phyloP scores from a whole-genome alignment of 1,140 invertebrate species.

The Sweltsa coloradensis region DNA sequence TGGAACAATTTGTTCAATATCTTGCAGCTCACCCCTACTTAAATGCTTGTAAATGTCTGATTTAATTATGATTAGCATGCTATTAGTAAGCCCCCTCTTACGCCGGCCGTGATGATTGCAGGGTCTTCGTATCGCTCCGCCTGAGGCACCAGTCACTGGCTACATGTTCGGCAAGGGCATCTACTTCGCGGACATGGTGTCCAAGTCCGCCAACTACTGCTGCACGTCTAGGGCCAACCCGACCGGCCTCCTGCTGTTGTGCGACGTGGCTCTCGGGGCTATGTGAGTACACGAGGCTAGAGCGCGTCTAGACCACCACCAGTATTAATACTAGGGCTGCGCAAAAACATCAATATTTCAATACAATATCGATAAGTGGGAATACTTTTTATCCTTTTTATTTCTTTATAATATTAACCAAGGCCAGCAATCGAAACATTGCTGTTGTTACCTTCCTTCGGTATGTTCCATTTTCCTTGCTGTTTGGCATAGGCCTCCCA shows the following conservation, averaged over 20 bases:
- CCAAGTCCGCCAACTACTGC: constrained; percentile 98
- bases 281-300: constrained; percentile 45
- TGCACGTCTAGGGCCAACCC: constrained; percentile 54
- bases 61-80: not conserved
- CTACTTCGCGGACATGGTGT: constrained; percentile 98
- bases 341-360: not conserved
- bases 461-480: not conserved
- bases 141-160: constrained; percentile 85
- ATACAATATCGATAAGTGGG: not conserved
- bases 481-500: not conserved
- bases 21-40: no score
- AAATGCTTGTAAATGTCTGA: no score
- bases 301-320: not conserved
- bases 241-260: constrained; percentile 76
- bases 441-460: not conserved
- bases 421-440: not conserved
- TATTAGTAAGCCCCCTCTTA: not conserved
- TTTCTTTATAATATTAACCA: not conserved
- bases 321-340: not conserved
- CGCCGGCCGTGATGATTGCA: constrained; percentile 26
- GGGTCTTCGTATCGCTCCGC: constrained; percentile 91
- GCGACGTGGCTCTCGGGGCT: constrained; percentile 91
- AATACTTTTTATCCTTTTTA: not conserved
- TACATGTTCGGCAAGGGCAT: constrained; percentile 98
- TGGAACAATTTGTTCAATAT: no score